Conservation (phyloP, 2,113 vertebrate genomes). For the Scortum barcoo region DNA sequence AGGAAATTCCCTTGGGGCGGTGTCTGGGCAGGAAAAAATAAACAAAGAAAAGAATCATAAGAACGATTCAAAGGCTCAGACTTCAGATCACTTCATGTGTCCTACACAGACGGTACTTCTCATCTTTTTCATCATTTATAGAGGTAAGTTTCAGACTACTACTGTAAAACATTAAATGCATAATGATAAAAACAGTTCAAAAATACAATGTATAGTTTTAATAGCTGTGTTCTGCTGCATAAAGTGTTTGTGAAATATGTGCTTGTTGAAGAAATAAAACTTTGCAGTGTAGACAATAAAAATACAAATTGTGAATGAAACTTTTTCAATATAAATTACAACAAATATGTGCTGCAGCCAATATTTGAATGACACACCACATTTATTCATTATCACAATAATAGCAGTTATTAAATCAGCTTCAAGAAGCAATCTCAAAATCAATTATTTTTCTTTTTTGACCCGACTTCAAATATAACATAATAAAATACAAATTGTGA, state of each 20-base stretch:
- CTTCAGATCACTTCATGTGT: not conserved
- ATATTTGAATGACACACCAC: not conserved
- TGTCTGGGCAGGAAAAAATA: too few species aligned
- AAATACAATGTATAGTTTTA: not conserved
- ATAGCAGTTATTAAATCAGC: not conserved
- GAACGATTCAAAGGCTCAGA: too few species aligned
- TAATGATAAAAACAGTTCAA: not conserved
- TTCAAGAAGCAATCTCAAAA: too few species aligned
- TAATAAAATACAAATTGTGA: not conserved
- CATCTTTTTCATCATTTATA: not conserved
- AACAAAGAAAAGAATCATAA: too few species aligned
- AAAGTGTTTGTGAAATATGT: not conserved
- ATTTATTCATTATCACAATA: not conserved
- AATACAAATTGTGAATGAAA: not conserved
- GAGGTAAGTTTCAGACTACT: constrained; percentile 7
- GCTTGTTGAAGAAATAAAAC: not conserved
- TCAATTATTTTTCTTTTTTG: not conserved
- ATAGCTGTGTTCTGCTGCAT: not conserved
- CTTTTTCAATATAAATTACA: not conserved
- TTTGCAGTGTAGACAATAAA: not conserved
- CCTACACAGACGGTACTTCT: not conserved
- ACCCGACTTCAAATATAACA: too few species aligned
- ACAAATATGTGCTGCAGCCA: not conserved
- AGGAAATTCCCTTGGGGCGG: too few species aligned
- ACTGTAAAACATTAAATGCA: not conserved